Conservation (phyloP, 2,113 vertebrate genomes). For the Geococcyx californianus region DNA sequence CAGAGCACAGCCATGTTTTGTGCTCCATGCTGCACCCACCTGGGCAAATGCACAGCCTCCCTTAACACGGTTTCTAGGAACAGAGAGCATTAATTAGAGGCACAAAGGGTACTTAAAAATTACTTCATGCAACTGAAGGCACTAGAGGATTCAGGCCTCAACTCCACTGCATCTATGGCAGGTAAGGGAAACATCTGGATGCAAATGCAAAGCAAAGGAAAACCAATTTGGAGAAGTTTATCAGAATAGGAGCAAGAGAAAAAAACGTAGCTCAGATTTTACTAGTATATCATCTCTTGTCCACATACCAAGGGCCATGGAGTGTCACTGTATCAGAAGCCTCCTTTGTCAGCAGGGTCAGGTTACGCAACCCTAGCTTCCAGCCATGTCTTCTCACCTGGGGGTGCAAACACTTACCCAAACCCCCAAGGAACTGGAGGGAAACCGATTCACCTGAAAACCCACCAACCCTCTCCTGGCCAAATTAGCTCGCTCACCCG, state of each 20-base stretch:
- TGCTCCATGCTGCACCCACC: neutral
- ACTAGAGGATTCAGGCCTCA: neutral
- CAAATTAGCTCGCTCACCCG: neutral
- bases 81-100: neutral
- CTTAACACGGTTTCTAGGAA: neutral
- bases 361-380: neutral
- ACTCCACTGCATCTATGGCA: neutral
- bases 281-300: neutral
- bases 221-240: neutral
- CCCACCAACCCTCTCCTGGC: neutral
- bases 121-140: neutral
- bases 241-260: neutral
- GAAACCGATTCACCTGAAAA: neutral
- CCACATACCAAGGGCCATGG: fast-evolving
- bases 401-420: neutral
- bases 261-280: neutral
- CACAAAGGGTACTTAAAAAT: neutral
- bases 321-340: neutral
- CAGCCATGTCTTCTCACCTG: neutral
- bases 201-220: neutral
- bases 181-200: neutral
- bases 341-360: neutral
- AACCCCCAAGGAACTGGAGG: fast-evolving
- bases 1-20: neutral
- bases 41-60: neutral